These are phyloP conservation scores for Silurus glanis DNA, from an alignment of 2,113 vertebrate species.

Conservation along the genomic window DNA sequence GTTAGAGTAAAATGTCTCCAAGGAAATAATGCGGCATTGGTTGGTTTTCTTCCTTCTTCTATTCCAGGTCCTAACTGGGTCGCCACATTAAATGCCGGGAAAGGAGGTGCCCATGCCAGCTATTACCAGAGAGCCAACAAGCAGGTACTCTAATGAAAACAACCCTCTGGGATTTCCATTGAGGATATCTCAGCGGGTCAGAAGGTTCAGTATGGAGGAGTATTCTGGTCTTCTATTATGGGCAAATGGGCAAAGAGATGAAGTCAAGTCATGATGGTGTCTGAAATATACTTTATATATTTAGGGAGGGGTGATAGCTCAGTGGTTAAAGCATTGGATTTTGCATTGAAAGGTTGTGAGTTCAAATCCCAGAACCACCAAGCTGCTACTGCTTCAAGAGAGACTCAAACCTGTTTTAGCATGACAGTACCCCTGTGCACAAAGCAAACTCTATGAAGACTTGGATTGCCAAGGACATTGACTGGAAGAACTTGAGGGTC, in stretches of 20 bases:
- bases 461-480: neutral
- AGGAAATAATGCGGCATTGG: neutral
- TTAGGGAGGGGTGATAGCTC: no score
- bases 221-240: neutral
- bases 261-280: neutral
- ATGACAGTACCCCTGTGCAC: neutral
- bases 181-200: neutral
- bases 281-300: neutral
- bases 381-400: no score
- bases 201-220: neutral
- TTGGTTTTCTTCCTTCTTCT: neutral
- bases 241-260: neutral
- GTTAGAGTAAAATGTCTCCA: neutral
- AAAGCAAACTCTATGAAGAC: neutral
- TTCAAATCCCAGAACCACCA: no score
- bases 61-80: conserved; percentile 85
- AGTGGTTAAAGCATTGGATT: no score
- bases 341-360: no score
- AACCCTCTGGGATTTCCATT: neutral
- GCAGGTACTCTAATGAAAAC: conserved; percentile 73
- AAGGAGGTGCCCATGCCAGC: conserved; percentile 91
- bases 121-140: conserved; percentile 94
- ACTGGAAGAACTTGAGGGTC: neutral
- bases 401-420: neutral
- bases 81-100: conserved; percentile 88